These are phyloP conservation scores for Engraulis encrasicolus DNA, from an alignment of 2,113 vertebrate species.

Conservation along the genomic window DNA sequence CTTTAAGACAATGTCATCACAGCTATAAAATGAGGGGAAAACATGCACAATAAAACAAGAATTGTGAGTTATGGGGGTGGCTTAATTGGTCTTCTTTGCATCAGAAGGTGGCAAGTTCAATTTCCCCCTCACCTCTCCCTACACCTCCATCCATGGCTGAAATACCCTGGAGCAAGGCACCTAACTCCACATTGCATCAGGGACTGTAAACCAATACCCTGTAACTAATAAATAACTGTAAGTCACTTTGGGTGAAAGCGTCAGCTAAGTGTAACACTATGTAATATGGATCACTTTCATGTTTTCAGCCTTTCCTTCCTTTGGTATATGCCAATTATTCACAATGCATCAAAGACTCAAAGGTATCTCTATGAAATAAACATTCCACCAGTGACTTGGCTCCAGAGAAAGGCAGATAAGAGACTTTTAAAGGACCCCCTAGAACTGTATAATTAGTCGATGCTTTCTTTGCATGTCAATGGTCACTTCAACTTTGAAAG, in stretches of 20 bases:
- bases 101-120: no score
- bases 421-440: constrained; percentile 79
- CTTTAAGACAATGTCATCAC: neutral
- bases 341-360: constrained; percentile 57
- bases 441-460: constrained; percentile 79
- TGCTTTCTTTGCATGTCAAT: constrained; percentile 81
- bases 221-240: no score
- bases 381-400: constrained; percentile 68
- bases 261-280: no score
- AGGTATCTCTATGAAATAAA: constrained; percentile 72
- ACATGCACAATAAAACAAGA: neutral
- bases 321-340: constrained; percentile 43
- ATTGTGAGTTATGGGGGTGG: neutral
- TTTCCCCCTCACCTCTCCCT: no score
- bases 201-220: no score
- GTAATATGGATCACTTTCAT: neutral
- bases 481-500: constrained; percentile 77
- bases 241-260: no score
- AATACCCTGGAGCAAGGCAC: no score
- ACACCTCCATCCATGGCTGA: no score
- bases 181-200: no score
- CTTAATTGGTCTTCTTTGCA: no score
- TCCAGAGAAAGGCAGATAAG: constrained; percentile 79
- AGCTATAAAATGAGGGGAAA: neutral
- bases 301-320: constrained; percentile 30